These are phyloP conservation scores for Piprites chloris DNA, from an alignment of 2,113 vertebrate species.

Conservation along the genomic window DNA sequence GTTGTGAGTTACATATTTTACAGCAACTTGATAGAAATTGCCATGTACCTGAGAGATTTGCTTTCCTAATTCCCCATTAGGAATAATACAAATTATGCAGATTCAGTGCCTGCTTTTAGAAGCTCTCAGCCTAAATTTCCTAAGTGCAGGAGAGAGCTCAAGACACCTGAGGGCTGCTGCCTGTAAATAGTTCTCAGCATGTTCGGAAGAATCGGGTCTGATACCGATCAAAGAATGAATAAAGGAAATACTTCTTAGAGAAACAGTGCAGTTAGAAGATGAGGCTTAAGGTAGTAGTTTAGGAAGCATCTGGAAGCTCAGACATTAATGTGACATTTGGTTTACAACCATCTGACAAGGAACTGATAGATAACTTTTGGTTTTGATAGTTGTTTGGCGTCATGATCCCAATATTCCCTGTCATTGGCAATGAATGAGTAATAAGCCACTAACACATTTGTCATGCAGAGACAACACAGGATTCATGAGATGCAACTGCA, in stretches of 20 bases:
- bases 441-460: slow-evolving; percentile 17
- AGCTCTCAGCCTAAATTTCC: background rate
- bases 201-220: background rate
- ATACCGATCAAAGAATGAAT: background rate
- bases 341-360: slow-evolving; percentile 38
- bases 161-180: background rate
- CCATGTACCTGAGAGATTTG: background rate
- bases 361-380: slow-evolving; percentile 54
- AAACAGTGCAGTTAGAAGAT: slow-evolving; percentile 8
- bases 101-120: background rate
- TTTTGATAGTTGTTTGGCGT: slow-evolving; percentile 65
- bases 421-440: slow-evolving; percentile 48
- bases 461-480: slow-evolving; percentile 26
- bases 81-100: background rate
- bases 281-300: background rate
- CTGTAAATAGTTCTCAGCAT: background rate
- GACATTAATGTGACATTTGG: slow-evolving; percentile 16
- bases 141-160: background rate
- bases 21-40: background rate
- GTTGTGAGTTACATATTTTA: background rate
- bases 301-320: slow-evolving; percentile 33
- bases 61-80: background rate
- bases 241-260: background rate
- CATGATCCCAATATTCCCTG: slow-evolving; percentile 30
- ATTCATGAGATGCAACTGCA: slow-evolving; percentile 1